A percentile compares a stretch with the other conserved stretches of the same genome.
Evolutionary conservation across 2,888 invertebrate species (phyloP).

Genomic region (Ctenicera cuprea): DNA sequence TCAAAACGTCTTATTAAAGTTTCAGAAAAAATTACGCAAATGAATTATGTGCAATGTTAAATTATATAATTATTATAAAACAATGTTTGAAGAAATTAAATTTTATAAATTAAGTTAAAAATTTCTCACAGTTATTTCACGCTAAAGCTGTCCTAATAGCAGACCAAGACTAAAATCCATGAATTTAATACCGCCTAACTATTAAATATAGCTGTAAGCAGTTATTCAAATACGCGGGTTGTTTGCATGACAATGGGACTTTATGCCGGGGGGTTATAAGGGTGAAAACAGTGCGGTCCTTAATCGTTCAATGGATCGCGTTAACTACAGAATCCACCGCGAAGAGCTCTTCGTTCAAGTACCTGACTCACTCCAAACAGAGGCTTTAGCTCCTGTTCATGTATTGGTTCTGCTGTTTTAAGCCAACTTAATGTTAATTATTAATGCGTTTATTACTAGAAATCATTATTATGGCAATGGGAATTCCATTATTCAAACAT

Average conservation of each 20-base stretch:
- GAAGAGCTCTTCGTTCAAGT: slow-evolving; percentile 58
- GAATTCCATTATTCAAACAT: neutral
- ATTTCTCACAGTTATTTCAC: too few relatives aligned
- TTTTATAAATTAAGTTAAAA: too few relatives aligned
- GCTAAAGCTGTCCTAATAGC: too few relatives aligned
- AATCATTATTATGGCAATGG: neutral
- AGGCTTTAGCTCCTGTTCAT: slow-evolving; percentile 14
- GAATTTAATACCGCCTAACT: slow-evolving; percentile 58
- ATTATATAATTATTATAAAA: too few relatives aligned
- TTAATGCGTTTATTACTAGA: slow-evolving; percentile 29
- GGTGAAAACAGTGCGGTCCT: slow-evolving; percentile 58
- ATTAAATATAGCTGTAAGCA: slow-evolving; percentile 63
- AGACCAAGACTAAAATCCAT: neutral
- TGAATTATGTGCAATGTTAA: too few relatives aligned
- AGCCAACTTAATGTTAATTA: slow-evolving; percentile 34
- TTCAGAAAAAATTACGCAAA: too few relatives aligned
- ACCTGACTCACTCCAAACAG: slow-evolving; percentile 57
- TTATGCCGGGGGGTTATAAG: slow-evolving; percentile 58
- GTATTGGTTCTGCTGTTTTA: slow-evolving; percentile 31
- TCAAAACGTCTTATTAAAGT: too few relatives aligned
- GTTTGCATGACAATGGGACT: slow-evolving; percentile 60
- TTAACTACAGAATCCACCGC: slow-evolving; percentile 61
- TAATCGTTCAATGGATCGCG: slow-evolving; percentile 62
- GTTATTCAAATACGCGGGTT: slow-evolving; percentile 62
- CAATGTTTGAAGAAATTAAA: too few relatives aligned